A percentile compares a stretch with the other conserved stretches of the same genome.
Conservation (phyloP, 2,888 invertebrate genomes). For the Suillia variegata region DNA sequence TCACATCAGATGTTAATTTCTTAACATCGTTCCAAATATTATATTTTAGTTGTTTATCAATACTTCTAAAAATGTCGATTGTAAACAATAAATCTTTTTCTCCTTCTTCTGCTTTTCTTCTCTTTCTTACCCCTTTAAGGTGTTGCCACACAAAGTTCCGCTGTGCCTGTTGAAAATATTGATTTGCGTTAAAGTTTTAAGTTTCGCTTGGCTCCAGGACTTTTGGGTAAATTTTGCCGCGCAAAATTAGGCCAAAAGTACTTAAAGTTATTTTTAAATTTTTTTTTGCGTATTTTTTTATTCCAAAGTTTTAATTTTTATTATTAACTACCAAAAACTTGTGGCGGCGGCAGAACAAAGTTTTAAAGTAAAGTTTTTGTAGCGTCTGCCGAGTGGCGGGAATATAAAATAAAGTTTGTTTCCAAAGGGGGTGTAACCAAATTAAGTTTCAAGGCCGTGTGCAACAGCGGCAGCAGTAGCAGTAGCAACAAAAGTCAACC, state of each 20-base stretch:
- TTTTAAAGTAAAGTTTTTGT: slow-evolving; percentile 53
- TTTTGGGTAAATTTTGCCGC: slow-evolving; percentile 29
- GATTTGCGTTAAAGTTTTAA: not conserved
- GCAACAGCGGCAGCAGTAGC: not conserved
- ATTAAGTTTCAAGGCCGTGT: slow-evolving; percentile 19
- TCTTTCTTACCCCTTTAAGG: not conserved
- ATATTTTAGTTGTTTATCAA: too few relatives aligned
- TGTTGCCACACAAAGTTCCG: not conserved
- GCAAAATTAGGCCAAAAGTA: slow-evolving; percentile 33
- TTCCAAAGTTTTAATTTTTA: slow-evolving; percentile 53
- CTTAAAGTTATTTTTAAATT: slow-evolving; percentile 21
- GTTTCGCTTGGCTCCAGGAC: not conserved
- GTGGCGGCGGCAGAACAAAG: slow-evolving; percentile 38
- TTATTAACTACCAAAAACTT: slow-evolving; percentile 53
- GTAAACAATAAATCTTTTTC: too few relatives aligned
- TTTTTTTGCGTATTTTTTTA: slow-evolving; percentile 44
- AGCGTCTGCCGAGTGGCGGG: slow-evolving; percentile 42
- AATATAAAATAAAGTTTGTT: slow-evolving; percentile 50
- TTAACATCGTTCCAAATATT: too few relatives aligned
- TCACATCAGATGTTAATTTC: too few relatives aligned
- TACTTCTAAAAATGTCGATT: too few relatives aligned
- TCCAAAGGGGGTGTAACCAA: slow-evolving; percentile 22
- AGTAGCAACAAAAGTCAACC: not conserved
- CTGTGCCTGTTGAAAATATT: not conserved
- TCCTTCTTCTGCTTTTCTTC: too few relatives aligned